phyloP scores from a whole-genome alignment of 2,888 invertebrate species.

The Onthophagus sagittarius region DNA sequence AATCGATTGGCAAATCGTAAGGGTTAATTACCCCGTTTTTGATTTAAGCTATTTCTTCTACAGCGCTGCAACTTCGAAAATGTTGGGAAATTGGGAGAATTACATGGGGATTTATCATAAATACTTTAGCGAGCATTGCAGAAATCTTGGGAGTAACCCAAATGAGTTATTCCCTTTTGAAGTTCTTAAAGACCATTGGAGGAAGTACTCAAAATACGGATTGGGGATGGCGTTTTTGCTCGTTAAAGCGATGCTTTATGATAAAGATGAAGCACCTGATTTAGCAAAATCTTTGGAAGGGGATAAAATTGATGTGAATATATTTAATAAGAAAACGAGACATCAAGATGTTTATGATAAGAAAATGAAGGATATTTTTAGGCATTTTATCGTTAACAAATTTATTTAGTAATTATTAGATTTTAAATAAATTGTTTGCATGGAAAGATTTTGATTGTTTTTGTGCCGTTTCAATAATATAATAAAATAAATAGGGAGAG shows the following conservation, averaged over 20 bases:
- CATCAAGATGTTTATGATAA: conserved; percentile 20
- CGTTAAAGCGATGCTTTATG: conserved; percentile 24
- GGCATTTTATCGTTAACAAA: conserved; percentile 24
- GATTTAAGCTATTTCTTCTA: conserved; percentile 40
- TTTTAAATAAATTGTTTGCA: too few species aligned
- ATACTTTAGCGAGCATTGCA: conserved; percentile 32
- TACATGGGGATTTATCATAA: conserved; percentile 38
- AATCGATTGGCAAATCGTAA: conserved; percentile 35
- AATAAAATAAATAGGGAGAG: too few species aligned
- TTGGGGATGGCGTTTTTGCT: conserved; percentile 26
- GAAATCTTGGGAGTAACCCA: conserved; percentile 33
- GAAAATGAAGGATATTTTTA: conserved; percentile 22
- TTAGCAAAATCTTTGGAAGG: conserved; percentile 19
- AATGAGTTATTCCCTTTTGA: conserved; percentile 36
- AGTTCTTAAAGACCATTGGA: conserved; percentile 33
- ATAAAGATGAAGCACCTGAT: conserved; percentile 22
- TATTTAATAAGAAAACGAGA: conserved; percentile 3
- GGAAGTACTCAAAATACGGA: conserved; percentile 30
- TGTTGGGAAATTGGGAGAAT: conserved; percentile 35
- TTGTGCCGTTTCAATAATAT: too few species aligned
- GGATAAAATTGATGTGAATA: conserved; percentile 9
- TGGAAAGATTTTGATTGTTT: too few species aligned
- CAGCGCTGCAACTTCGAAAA: conserved; percentile 35
- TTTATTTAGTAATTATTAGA: conserved; percentile 23
- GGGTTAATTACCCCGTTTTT: conserved; percentile 32